Conservation (phyloP, 2,888 invertebrate genomes). For the Chrysopilus asiliformis region DNA sequence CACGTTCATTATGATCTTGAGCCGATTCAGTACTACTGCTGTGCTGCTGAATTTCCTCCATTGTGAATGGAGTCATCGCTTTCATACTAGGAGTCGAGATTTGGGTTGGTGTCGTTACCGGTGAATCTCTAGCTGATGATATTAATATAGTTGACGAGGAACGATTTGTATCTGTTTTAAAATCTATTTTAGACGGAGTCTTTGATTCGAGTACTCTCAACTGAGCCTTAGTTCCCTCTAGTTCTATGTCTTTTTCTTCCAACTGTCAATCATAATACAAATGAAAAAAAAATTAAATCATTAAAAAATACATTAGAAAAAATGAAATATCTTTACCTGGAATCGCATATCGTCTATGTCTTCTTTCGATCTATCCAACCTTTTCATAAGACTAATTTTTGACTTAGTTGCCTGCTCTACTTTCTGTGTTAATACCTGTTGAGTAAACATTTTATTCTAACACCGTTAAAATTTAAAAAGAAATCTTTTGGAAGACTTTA, state of each 20-base stretch:
- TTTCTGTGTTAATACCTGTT: constrained; percentile 58
- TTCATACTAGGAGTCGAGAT: constrained; percentile 44
- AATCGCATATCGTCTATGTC: constrained; percentile 71
- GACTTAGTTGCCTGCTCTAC: constrained; percentile 54
- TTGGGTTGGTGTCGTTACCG: constrained; percentile 23
- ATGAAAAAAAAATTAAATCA: not conserved
- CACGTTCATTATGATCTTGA: constrained; percentile 41
- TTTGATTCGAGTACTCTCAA: constrained; percentile 56
- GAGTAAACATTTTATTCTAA: no score
- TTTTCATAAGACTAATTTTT: constrained; percentile 49
- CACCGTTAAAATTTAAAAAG: no score
- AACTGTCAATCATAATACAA: constrained; percentile 38
- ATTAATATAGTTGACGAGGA: constrained; percentile 34
- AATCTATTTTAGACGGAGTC: constrained; percentile 20
- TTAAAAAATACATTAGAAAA: not conserved
- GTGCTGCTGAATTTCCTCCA: constrained; percentile 39
- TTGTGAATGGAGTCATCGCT: constrained; percentile 42
- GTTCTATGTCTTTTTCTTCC: constrained; percentile 68
- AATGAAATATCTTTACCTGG: constrained; percentile 42
- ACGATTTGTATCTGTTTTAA: constrained; percentile 19
- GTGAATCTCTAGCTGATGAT: constrained; percentile 26
- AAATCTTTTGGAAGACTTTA: no score
- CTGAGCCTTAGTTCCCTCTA: constrained; percentile 68
- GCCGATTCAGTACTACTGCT: constrained; percentile 53
- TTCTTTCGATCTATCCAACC: constrained; percentile 59